Evolutionary conservation across 2,113 vertebrate species (phyloP).

Genomic region (Galeopterus variegatus): DNA sequence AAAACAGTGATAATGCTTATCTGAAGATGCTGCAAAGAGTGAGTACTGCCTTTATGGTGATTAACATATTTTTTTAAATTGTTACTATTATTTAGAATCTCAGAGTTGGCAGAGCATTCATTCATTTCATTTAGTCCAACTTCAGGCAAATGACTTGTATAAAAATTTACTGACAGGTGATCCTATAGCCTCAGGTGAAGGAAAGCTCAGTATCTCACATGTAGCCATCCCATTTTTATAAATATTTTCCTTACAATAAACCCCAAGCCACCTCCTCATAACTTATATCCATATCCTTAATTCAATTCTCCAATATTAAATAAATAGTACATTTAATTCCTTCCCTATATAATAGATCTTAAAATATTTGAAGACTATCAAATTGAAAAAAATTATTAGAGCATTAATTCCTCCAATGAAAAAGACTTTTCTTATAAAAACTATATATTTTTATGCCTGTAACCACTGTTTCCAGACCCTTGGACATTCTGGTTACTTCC

Average conservation of each 20-base stretch:
- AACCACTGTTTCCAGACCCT: not conserved
- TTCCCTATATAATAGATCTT: not conserved
- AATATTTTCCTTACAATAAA: not conserved
- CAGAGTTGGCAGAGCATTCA: not conserved
- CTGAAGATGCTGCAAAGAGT: not conserved
- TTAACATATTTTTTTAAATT: not conserved
- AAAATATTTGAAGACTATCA: slow-evolving; percentile 36
- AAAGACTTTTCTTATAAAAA: slow-evolving; percentile 17
- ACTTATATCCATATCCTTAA: not conserved
- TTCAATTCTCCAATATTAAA: slow-evolving; percentile 31
- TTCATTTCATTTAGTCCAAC: slow-evolving; percentile 6
- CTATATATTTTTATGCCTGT: slow-evolving; percentile 25
- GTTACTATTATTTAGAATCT: slow-evolving; percentile 15
- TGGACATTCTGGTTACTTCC: not conserved
- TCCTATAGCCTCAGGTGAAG: not conserved
- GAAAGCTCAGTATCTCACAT: not conserved
- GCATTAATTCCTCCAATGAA: not conserved
- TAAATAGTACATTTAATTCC: not conserved
- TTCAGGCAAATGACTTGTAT: not conserved
- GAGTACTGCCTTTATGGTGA: not conserved
- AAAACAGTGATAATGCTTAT: not conserved
- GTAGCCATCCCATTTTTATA: not conserved
- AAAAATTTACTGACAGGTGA: slow-evolving; percentile 19
- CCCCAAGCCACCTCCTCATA: not conserved
- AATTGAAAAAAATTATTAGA: not conserved